Base-by-base conservation (phyloP, 2,888 invertebrate species). In the Anorthoa munda region DNA sequence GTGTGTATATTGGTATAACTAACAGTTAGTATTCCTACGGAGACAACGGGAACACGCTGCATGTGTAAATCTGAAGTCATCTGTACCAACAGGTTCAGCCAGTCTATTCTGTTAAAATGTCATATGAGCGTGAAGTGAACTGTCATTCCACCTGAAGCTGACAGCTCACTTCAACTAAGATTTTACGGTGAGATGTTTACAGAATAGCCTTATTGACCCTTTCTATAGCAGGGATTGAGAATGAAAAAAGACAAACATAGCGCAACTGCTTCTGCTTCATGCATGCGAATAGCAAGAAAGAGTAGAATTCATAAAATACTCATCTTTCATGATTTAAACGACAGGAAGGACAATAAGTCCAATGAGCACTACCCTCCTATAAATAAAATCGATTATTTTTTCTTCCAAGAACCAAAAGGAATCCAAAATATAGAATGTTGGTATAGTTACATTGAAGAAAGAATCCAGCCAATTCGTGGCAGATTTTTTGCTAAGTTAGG, bases 251-350 rank as follows among this genome's bases (percentile, higher is more conserved):
- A 89, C 83, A 85, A 85, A 82, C 85, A 66, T 86, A 83, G 83
- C 73, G 84, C 87, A 88, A 88, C 75, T 84, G 93, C 93, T 92
- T 92, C 66, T 77, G 93, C 93, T 93, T 92, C 73, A 77, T 88
- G 93, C 93, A 93, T 92, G 93, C 84, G 88, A 87, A 51, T 75
- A 80, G 78, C 65, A 69, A 83, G 23, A 59, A 67, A 72, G 55
- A 77, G 56, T 87, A 86, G 86, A 67, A 64, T 61, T 75, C 86
- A 83, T 76, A 66, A 64, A 67, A 66, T 58, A 60, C 63, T 75
- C 73, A 78, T 76, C 46, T 74, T 56, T 67, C 84, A 85, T 73
- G 5, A 58, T 51, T 67, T 58, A 61, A 70, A 72, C 31, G 66
- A 67, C 66, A 73, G 45, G 60, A 64, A 78, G 50, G 58, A 71